Conservation (phyloP, 2,888 invertebrate genomes). For the Andricus curvator region DNA sequence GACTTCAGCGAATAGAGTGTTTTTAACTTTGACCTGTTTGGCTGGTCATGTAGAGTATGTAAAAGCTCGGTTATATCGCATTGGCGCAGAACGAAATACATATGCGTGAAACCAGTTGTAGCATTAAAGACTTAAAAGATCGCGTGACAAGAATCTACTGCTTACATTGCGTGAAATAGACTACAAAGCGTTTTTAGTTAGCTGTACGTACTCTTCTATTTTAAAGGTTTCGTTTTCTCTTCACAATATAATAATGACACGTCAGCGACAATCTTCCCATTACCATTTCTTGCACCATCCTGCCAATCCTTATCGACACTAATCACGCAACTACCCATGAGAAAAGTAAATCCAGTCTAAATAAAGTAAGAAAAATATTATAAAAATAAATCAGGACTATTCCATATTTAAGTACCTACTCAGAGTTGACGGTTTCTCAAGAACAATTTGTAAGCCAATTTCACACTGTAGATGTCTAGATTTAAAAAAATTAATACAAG, state of each 20-base stretch:
- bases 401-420: neutral
- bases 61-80: neutral
- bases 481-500: too few species aligned
- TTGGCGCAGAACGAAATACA: constrained; percentile 19
- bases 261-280: neutral
- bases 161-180: constrained; percentile 6
- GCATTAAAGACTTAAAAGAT: neutral
- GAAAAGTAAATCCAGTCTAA: neutral
- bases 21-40: constrained; percentile 38
- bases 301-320: neutral
- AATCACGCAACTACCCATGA: neutral
- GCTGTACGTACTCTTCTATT: neutral
- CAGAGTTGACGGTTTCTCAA: neutral
- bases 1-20: constrained; percentile 19
- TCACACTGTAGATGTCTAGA: too few species aligned
- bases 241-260: neutral
- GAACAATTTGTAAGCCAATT: neutral
- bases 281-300: neutral
- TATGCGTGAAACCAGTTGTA: constrained; percentile 4
- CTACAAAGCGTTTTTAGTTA: constrained; percentile 13
- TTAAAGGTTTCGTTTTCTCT: neutral
- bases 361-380: neutral
- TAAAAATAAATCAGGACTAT: neutral
- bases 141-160: constrained; percentile 25
- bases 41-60: constrained; percentile 16